phyloP scores from a whole-genome alignment of 2,113 vertebrate genomes.

The Oryzias woworae region DNA sequence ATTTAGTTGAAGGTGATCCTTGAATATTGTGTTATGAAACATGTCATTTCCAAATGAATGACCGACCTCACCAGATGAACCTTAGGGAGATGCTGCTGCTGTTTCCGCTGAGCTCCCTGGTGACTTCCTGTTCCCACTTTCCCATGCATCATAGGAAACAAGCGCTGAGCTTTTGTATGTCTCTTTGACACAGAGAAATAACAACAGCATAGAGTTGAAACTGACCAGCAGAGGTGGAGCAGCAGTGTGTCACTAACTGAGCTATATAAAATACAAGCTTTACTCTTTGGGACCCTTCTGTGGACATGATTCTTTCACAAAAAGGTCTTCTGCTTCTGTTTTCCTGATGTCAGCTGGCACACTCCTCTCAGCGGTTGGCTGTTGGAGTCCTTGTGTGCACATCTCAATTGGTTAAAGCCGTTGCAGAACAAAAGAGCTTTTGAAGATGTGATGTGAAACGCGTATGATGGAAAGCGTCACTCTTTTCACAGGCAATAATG shows the following conservation, averaged over 20 bases:
- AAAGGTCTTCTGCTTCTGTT: no score
- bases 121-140: slow-evolving; percentile 49
- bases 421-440: no score
- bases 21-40: slow-evolving; percentile 22
- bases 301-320: no score
- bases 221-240: not conserved
- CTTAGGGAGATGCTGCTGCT: slow-evolving; percentile 21
- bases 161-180: slow-evolving; percentile 1
- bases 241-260: not conserved
- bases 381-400: no score
- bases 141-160: slow-evolving; percentile 44
- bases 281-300: no score
- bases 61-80: slow-evolving; percentile 13
- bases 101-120: slow-evolving; percentile 30
- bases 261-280: no score
- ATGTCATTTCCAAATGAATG: not conserved
- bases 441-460: no score
- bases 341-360: no score
- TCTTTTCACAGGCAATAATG: no score
- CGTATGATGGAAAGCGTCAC: no score
- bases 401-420: no score
- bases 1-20: slow-evolving; percentile 14
- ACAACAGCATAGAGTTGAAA: slow-evolving; percentile 10
- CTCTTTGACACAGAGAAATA: not conserved
- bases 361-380: no score